These are phyloP conservation scores for Phoenicopterus ruber DNA, from an alignment of 2,113 vertebrate genomes.

Conservation along the genomic window DNA sequence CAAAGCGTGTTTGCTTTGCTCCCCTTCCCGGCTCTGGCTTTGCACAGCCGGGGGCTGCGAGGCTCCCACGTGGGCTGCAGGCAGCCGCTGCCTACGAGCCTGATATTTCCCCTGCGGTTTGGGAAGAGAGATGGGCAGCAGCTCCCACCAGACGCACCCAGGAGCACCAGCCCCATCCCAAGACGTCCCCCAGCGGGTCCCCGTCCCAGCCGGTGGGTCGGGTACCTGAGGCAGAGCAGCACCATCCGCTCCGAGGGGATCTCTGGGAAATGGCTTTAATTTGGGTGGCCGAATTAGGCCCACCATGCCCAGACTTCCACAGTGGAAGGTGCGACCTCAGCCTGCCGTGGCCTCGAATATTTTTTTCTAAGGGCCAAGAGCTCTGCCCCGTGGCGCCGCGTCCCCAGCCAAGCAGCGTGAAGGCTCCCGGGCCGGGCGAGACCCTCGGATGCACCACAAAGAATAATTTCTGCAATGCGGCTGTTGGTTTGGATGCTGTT, in stretches of 20 bases:
- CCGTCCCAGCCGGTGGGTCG: not conserved
- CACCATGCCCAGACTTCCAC: fast-evolving
- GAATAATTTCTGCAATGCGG: not conserved
- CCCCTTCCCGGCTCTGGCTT: not conserved
- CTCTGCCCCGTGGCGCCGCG: fast-evolving
- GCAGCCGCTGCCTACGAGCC: fast-evolving
- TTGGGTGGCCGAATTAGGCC: not conserved
- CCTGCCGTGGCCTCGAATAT: not conserved
- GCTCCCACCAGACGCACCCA: not conserved
- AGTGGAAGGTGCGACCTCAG: not conserved
- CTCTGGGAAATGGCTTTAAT: not conserved
- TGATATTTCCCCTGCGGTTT: not conserved
- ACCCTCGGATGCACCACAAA: not conserved
- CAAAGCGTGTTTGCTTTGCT: not conserved
- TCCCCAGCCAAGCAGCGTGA: not conserved
- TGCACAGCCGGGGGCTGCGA: not conserved
- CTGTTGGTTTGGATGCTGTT: not conserved
- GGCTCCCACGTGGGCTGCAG: not conserved
- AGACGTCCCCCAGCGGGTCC: fast-evolving
- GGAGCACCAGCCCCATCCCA: not conserved
- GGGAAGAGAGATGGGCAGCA: not conserved
- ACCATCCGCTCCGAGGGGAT: fast-evolving
- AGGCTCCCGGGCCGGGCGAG: not conserved
- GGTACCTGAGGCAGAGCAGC: not conserved
- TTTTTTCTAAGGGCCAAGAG: not conserved